Evolutionary conservation across 2,113 vertebrate genomes (phyloP).

Genomic region (Anhinga rufa): DNA sequence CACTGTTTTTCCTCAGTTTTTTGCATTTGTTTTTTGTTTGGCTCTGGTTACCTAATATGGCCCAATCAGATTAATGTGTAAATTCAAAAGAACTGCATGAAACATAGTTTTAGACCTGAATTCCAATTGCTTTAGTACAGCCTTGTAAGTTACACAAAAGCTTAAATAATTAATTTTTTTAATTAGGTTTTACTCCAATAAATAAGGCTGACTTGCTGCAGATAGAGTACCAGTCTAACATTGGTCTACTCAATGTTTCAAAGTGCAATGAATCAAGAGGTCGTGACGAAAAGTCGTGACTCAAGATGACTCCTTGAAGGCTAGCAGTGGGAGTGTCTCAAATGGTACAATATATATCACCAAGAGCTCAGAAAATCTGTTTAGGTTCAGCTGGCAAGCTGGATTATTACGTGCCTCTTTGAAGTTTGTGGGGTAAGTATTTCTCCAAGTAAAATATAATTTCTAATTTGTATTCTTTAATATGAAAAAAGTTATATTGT

Average conservation of each 20-base stretch:
- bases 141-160: background rate
- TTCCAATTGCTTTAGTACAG: background rate
- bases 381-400: background rate
- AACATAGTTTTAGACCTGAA: background rate
- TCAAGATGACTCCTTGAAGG: background rate
- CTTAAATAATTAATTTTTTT: background rate
- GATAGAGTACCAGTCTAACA: background rate
- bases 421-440: slow-evolving; percentile 44
- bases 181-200: background rate
- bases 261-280: background rate
- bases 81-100: background rate
- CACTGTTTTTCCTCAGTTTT: background rate
- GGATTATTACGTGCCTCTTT: background rate
- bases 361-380: background rate
- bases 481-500: background rate
- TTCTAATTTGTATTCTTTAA: background rate
- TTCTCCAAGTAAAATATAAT: slow-evolving; percentile 12
- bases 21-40: background rate
- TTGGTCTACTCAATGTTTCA: background rate
- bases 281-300: background rate
- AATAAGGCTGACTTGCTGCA: background rate
- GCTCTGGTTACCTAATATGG: background rate
- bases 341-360: slow-evolving; percentile 29
- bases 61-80: background rate
- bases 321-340: slow-evolving; percentile 50